A percentile compares a stretch with the other conserved stretches of the same genome.
Conservation (phyloP, 2,113 vertebrate species). For the Corythornis vintsioides region DNA sequence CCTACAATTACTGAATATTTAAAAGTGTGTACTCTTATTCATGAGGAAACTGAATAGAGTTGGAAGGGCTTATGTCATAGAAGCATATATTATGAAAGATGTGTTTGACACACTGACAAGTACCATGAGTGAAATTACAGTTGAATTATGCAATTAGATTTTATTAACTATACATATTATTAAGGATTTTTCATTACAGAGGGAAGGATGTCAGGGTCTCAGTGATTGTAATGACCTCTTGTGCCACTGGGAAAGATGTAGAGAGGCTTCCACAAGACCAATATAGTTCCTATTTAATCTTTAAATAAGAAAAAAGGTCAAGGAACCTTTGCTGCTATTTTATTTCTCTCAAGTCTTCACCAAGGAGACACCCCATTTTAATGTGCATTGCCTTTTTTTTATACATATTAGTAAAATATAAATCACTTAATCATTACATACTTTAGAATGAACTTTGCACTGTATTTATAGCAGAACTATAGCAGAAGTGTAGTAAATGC, state of each 20-base stretch:
- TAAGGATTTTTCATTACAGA: conserved; percentile 44
- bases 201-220: conserved; percentile 21
- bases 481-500: not conserved
- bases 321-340: conserved; percentile 7
- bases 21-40: conserved; percentile 17
- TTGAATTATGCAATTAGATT: conserved; percentile 55
- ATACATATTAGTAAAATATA: not conserved
- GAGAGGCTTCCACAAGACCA: conserved; percentile 44
- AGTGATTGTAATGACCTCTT: conserved; percentile 40
- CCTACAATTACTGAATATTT: conserved; percentile 49
- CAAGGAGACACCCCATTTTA: conserved; percentile 3
- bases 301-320: conserved; percentile 53
- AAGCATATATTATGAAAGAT: conserved; percentile 13
- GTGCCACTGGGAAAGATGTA: conserved; percentile 22
- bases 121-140: not conserved
- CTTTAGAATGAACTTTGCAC: not conserved
- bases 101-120: conserved; percentile 10
- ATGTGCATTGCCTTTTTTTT: not conserved
- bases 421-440: not conserved
- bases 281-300: conserved; percentile 46
- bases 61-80: not conserved
- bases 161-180: conserved; percentile 35
- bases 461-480: not conserved
- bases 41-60: not conserved
- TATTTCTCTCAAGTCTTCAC: conserved; percentile 39